Evolutionary conservation across 2,888 invertebrate genomes (phyloP).

Genomic region (Calliphora vomitoria): DNA sequence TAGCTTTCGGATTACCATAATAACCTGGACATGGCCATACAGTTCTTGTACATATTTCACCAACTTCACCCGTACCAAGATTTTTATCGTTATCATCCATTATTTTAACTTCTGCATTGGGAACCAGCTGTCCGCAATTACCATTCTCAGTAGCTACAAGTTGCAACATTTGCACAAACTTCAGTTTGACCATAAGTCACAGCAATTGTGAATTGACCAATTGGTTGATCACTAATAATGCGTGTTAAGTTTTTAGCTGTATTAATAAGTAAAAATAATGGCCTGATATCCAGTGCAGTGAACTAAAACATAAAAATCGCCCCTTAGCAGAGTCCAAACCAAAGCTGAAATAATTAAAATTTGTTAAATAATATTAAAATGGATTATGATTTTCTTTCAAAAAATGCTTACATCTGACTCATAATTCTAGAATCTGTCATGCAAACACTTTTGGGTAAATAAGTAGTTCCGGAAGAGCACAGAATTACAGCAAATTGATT

Average conservation of each 20-base stretch:
- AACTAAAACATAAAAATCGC: slow-evolving; percentile 73
- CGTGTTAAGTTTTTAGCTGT: slow-evolving; percentile 75
- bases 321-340: not conserved
- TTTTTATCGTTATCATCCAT: slow-evolving; percentile 77
- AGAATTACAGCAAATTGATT: slow-evolving; percentile 74
- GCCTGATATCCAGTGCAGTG: slow-evolving; percentile 79
- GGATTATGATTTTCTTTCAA: not conserved
- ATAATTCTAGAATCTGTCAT: slow-evolving; percentile 56
- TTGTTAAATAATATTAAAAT: not conserved
- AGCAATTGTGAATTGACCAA: too few relatives aligned
- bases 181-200: slow-evolving; percentile 80
- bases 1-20: slow-evolving; percentile 78
- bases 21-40: slow-evolving; percentile 80
- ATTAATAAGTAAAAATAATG: slow-evolving; percentile 72
- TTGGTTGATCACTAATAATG: slow-evolving; percentile 76
- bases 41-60: slow-evolving; percentile 79
- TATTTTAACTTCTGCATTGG: slow-evolving; percentile 77
- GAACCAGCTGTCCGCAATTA: slow-evolving; percentile 74
- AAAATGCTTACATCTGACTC: not conserved
- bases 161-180: slow-evolving; percentile 74
- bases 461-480: slow-evolving; percentile 81
- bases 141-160: slow-evolving; percentile 75
- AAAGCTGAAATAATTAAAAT: not conserved
- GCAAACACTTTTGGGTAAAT: slow-evolving; percentile 79
- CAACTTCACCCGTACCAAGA: slow-evolving; percentile 77